phyloP scores from a whole-genome alignment of 2,113 vertebrate species.

The Cathartes aura region DNA sequence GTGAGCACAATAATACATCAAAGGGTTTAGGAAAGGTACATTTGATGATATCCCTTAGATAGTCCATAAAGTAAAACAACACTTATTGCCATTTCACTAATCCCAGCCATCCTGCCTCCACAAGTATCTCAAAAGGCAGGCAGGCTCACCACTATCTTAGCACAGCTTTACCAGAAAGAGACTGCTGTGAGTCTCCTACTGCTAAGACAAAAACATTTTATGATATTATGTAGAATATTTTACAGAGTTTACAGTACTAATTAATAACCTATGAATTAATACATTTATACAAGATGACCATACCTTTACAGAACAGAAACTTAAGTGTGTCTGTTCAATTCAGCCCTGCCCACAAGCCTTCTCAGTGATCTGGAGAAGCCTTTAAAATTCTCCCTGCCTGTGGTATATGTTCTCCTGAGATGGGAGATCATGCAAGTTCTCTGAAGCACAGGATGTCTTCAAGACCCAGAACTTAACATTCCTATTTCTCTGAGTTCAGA shows the following conservation, averaged over 20 bases:
- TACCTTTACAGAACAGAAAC: neutral
- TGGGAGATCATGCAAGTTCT: neutral
- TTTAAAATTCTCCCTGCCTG: neutral
- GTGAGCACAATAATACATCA: neutral
- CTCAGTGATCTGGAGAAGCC: neutral
- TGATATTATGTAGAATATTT: neutral
- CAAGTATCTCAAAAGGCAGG: neutral
- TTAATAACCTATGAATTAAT: neutral
- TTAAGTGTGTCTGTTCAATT: neutral
- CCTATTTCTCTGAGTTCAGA: neutral
- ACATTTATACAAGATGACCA: neutral
- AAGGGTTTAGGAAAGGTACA: neutral
- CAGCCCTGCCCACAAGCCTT: neutral
- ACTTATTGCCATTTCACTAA: neutral
- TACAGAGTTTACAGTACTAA: neutral
- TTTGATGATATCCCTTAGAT: neutral
- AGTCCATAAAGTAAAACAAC: neutral
- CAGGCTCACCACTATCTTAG: neutral
- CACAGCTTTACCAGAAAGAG: neutral
- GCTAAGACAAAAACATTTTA: neutral
- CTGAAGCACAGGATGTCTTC: neutral
- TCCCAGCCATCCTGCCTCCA: neutral
- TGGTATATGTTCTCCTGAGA: neutral
- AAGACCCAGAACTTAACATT: neutral
- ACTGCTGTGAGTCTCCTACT: neutral